Evolutionary conservation across 30 jellyfish, hydroid and myxozoan species (phyloP), one percentile per base, ranked within the genome.

Genomic region (Mastigias papua): DNA sequence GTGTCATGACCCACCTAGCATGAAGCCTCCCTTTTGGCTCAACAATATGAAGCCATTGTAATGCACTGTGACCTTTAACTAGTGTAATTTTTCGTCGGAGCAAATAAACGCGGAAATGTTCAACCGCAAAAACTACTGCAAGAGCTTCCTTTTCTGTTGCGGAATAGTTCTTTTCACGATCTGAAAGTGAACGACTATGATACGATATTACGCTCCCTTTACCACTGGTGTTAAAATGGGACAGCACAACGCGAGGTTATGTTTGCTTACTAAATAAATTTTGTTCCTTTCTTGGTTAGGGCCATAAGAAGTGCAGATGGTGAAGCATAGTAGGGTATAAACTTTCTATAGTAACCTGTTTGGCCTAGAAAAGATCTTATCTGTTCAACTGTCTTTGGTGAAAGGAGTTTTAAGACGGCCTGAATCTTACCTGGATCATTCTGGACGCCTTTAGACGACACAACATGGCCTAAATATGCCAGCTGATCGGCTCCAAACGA

Each of bases 1-100:
- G 64, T 22, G 81, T 86, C 91, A 73, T 77, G 6, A 89, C 73
- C 97, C 97, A 89, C 25, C 97, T 27, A 23, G 91, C 96, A n/a
- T n/a, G n/a, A 16, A 81, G 0, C n/a, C 91, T 64, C n/a, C 97
- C 96, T 48, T 82, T 78, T 2, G 91, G 90, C 23, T 83, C 92
- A 83, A 83, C 21, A 19, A 86, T 68, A 32, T 72, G 92, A 0
- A 90, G 91, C 94, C 93, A 89, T 8, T 81, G 88, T 1, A 80
- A 58, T 23, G 94, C 84, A 63, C 89, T 76, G 32, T 79, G 91
- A 68, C 81, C 91, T 2, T 96, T 89, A 28, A 63, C 65, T 7
- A 82, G 64, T 5, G 90, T 51, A 34, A 89, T 81, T 4, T 71
- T 32, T 23, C 68, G 34, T 8, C 97, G 96, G 9, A 51, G 63